Conservation (phyloP, 2,888 invertebrate genomes). For the Ennomos quercinarius region DNA sequence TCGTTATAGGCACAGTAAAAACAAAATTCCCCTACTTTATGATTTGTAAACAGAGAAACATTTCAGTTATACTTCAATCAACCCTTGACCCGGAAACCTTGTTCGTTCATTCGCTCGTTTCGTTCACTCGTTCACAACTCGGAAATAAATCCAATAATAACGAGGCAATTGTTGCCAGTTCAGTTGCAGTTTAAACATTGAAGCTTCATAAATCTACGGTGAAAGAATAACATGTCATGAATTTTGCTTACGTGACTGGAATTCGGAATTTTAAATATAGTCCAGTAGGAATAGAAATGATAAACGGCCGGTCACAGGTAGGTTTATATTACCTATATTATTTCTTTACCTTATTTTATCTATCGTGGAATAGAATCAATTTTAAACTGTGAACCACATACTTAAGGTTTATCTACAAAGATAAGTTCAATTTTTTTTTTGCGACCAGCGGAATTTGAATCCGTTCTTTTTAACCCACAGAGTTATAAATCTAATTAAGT, state of each 20-base stretch:
- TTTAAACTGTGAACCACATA: no score
- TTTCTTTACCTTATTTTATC: no score
- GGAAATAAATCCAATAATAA: conserved; percentile 58
- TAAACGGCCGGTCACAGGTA: background rate
- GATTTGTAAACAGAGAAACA: conserved; percentile 42
- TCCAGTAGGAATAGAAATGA: conserved; percentile 3
- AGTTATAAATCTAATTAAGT: no score
- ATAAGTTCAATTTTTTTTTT: no score
- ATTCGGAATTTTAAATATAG: conserved; percentile 31
- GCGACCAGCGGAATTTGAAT: no score
- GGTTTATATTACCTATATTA: no score
- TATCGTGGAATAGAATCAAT: no score
- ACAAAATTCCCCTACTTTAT: conserved; percentile 41
- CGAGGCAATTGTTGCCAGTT: conserved; percentile 44
- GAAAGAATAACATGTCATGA: conserved; percentile 37
- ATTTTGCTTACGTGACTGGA: conserved; percentile 30
- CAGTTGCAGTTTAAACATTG: conserved; percentile 38
- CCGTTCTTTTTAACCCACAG: no score
- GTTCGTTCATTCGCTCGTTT: conserved; percentile 49
- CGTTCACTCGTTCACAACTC: conserved; percentile 43
- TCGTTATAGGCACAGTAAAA: conserved; percentile 38
- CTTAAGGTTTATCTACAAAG: no score
- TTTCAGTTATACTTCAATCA: conserved; percentile 24
- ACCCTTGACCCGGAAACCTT: conserved; percentile 68
- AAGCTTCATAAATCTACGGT: conserved; percentile 35